Base-by-base conservation (phyloP, 2,113 vertebrate species). In the Poeciliopsis turrubarensis region DNA sequence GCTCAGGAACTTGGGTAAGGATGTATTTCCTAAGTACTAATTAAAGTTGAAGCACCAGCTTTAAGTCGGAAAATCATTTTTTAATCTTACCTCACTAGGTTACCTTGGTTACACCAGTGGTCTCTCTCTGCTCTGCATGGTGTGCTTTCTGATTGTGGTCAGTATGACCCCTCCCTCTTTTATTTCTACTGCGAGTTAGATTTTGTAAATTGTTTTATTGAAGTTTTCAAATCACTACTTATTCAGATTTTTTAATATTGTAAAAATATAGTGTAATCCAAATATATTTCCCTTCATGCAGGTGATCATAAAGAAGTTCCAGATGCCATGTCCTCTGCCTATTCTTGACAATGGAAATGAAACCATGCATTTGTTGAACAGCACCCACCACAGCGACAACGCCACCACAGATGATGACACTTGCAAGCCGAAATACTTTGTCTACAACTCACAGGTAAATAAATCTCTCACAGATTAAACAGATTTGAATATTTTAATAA, bases 71-170 rank as follows among this genome's bases (percentile, higher is more conserved):
- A 41, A 41, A 41, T 41, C n/a, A 4, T 12, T 41, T 41, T 41
- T 14, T 29, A 0, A 1, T 34, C 7, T 8, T 34, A 8, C 32
- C 7, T 34, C 32, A 34, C 7, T 75, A 99, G 98, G 98, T 70
- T 99, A 98, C 88, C 95, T 99, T 75, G 97, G 98, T 65, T 99
- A 99, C 82, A 99, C 97, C n/a, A 99, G 98, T 30, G 97, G 97
- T 10, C 95, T 99, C 86, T 99, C 98, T 2, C 94, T 99, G 29
- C 86, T 98, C 72, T 99, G 98, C 80, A 99, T 99, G 98, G 94
- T 99, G 68, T 99, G 99, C 91, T 99, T 99, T 70, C 89, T 99
- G 70, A 97, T 99, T 78, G 97, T 99, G 94, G 98, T 99, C 95
- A 95, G 98, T 19, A 44, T 4, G 14, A 3, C 41, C 3, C 13